These are phyloP conservation scores for Axinella damicornis DNA, from an alignment of 37 sponge, comb jelly and placozoan genomes.

Conservation along the genomic window DNA sequence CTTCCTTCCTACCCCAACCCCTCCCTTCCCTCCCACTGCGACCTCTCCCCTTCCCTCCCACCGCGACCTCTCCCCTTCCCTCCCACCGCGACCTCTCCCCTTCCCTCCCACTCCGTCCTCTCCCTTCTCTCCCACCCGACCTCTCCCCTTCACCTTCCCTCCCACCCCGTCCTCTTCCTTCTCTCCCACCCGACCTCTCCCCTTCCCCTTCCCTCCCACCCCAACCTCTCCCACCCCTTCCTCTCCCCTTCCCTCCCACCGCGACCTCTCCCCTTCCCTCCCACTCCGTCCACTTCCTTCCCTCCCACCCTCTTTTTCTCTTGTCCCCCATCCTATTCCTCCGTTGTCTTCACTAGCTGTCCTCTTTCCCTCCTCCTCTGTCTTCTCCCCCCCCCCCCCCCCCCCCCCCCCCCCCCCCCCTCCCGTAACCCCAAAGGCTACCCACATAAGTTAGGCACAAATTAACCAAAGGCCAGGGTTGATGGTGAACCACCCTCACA, in stretches of 20 bases:
- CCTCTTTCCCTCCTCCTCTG: not conserved
- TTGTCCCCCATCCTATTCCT: not conserved
- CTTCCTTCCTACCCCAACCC: not conserved
- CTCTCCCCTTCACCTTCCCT: too few species aligned
- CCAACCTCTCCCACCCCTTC: not conserved
- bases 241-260: too few species aligned
- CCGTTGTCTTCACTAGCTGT: not conserved
- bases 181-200: not conserved
- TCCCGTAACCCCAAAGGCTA: too few species aligned
- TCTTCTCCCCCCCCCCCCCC: not conserved
- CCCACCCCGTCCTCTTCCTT: not conserved
- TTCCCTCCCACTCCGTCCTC: too few species aligned
- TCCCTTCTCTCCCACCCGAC: too few species aligned
- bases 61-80: conserved; percentile 3
- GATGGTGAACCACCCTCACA: too few species aligned
- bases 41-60: not conserved
- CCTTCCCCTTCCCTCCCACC: not conserved
- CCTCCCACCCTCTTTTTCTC: not conserved
- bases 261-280: not conserved
- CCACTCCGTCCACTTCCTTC: not conserved
- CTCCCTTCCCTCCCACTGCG: not conserved
- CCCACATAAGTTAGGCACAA: too few species aligned
- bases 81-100: not conserved
- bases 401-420: not conserved
- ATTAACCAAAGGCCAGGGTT: too few species aligned